These are phyloP conservation scores for Ptychodera flava DNA, from an alignment of 35 echinoderm and acorn worm genomes.

Conservation along the genomic window DNA sequence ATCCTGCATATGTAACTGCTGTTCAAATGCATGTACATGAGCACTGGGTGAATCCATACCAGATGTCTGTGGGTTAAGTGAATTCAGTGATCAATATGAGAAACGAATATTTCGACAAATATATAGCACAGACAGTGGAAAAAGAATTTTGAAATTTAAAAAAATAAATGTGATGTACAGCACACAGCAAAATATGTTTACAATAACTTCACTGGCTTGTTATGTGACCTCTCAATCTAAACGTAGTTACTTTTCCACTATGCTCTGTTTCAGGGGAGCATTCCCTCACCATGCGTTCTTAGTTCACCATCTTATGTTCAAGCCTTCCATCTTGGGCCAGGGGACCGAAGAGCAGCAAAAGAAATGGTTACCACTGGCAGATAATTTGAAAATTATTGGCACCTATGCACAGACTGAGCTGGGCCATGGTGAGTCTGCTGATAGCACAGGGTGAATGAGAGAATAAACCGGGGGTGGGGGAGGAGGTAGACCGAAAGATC, in stretches of 20 bases:
- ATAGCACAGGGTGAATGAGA: not conserved
- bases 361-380: slow-evolving; percentile 30
- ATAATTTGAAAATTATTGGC: slow-evolving; percentile 11
- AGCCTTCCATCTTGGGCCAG: slow-evolving; percentile 34
- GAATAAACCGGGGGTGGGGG: not conserved
- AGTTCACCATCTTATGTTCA: slow-evolving; percentile 60
- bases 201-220: not conserved
- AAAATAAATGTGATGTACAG: not conserved
- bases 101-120: not conserved
- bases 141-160: not conserved
- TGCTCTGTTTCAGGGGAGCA: not conserved
- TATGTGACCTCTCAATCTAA: not conserved
- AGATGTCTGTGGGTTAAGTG: too few species aligned
- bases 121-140: not conserved
- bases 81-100: too few species aligned
- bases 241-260: too few species aligned
- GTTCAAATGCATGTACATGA: too few species aligned
- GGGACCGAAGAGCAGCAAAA: slow-evolving; percentile 38
- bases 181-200: not conserved
- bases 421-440: slow-evolving; percentile 51
- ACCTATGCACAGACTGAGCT: slow-evolving; percentile 84
- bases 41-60: too few species aligned
- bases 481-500: not conserved
- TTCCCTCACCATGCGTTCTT: not conserved
- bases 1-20: too few species aligned